phyloP scores from a whole-genome alignment of 2,797 vertebrate species.

The Scyliorhinus canicula region DNA sequence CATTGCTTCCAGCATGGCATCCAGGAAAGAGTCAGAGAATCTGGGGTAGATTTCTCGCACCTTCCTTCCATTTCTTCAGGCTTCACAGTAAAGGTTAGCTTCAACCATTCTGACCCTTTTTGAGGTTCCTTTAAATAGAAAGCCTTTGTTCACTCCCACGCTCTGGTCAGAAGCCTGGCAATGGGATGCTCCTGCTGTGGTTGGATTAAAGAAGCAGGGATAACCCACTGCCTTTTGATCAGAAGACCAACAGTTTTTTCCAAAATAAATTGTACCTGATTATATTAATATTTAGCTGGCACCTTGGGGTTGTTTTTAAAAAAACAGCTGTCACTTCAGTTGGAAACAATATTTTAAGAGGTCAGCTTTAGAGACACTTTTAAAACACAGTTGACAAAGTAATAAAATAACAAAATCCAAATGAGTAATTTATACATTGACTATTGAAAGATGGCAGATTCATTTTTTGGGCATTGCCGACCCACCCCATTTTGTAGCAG shows the following conservation, averaged over 20 bases:
- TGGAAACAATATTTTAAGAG: background rate
- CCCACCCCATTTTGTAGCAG: background rate
- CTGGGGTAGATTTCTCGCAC: too few species aligned
- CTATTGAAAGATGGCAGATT: background rate
- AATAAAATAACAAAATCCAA: background rate
- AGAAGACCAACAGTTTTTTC: background rate
- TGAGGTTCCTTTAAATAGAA: too few species aligned
- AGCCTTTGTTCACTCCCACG: too few species aligned
- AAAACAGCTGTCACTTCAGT: background rate
- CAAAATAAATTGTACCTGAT: background rate
- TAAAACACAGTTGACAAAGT: background rate
- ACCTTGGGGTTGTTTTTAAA: background rate
- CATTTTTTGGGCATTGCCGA: background rate
- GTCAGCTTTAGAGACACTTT: background rate
- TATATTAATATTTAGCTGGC: background rate
- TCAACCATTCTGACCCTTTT: too few species aligned
- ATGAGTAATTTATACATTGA: background rate
- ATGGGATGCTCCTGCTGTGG: too few species aligned
- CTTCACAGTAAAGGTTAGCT: too few species aligned
- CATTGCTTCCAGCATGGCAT: too few species aligned
- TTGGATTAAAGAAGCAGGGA: too few species aligned
- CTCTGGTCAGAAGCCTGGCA: too few species aligned
- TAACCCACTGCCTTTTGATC: background rate
- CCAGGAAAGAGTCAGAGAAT: too few species aligned
- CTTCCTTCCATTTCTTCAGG: too few species aligned